phyloP scores from a whole-genome alignment of 2,888 invertebrate species.

The Drosophila quinaria region DNA sequence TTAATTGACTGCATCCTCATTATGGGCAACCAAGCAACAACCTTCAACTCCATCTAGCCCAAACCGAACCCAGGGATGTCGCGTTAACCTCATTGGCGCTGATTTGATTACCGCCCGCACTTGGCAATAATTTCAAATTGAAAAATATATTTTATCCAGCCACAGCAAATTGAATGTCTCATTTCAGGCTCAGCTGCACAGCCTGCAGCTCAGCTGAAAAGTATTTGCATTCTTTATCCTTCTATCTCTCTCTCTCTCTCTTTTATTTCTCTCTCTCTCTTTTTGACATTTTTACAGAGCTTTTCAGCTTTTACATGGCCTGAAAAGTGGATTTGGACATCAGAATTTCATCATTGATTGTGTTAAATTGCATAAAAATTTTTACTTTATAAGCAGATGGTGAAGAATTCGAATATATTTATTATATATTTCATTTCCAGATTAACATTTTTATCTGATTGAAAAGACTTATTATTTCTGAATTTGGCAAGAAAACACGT shows the following conservation, averaged over 20 bases:
- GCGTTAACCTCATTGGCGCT: slow-evolving; percentile 53
- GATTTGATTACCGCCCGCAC: slow-evolving; percentile 56
- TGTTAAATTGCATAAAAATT: too few species aligned
- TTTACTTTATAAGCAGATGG: background rate
- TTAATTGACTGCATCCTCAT: slow-evolving; percentile 55
- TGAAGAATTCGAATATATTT: background rate
- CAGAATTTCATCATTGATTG: background rate
- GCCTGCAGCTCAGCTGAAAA: slow-evolving; percentile 14
- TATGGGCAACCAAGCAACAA: slow-evolving; percentile 14
- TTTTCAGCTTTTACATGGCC: background rate
- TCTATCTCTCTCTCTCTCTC: background rate
- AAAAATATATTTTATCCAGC: slow-evolving; percentile 14
- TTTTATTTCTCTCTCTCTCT: background rate
- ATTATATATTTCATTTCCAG: background rate
- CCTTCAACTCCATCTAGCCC: slow-evolving; percentile 16
- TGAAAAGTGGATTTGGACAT: background rate
- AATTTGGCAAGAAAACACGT: background rate
- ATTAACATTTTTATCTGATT: background rate
- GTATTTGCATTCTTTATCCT: background rate
- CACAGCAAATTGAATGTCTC: slow-evolving; percentile 20
- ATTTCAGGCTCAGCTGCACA: slow-evolving; percentile 35
- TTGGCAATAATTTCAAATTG: slow-evolving; percentile 41
- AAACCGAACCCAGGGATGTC: slow-evolving; percentile 17
- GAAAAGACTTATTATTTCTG: background rate
- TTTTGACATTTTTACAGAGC: background rate